Percentiles rank a stretch among this genome's conserved stretches.
Evolutionary conservation across 2,113 vertebrate species (phyloP).

Genomic region (Maccullochella peelii): DNA sequence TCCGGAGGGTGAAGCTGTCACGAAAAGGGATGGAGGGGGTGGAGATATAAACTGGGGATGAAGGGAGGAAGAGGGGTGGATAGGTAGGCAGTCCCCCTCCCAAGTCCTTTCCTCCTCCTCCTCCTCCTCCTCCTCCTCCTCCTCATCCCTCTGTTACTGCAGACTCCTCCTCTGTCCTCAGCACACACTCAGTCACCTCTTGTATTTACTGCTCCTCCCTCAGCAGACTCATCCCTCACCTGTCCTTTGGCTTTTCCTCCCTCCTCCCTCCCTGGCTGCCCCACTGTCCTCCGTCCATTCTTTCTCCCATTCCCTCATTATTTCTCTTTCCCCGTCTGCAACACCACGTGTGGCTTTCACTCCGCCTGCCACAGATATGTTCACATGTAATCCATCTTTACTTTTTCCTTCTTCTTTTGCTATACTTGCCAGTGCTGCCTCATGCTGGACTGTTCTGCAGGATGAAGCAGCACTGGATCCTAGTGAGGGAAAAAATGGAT

Average conservation of each 20-base stretch:
- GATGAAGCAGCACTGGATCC: constrained; percentile 46
- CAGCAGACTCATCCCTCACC: constrained; percentile 87
- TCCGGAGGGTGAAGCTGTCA: constrained; percentile 83
- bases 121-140: constrained; percentile 67
- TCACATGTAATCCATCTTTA: constrained; percentile 89
- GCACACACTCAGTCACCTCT: constrained; percentile 74
- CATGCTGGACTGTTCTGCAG: constrained; percentile 25
- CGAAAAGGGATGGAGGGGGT: constrained; percentile 31
- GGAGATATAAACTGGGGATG: constrained; percentile 34
- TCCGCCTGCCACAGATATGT: constrained; percentile 84
- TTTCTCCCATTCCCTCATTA: constrained; percentile 68
- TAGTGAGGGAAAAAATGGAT: neutral
- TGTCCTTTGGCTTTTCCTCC: constrained; percentile 86
- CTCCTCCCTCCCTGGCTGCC: constrained; percentile 4
- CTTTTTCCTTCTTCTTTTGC: constrained; percentile 24
- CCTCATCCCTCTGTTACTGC: constrained; percentile 47
- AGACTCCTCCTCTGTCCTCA: constrained; percentile 40
- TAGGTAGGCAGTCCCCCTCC: constrained; percentile 28
- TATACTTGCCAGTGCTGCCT: constrained; percentile 10
- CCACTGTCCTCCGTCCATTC: constrained; percentile 69
- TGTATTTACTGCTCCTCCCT: constrained; percentile 85
- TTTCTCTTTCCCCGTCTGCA: constrained; percentile 15
- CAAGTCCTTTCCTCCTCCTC: constrained; percentile 16
- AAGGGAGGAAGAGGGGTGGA: constrained; percentile 39
- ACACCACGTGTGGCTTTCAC: constrained; percentile 27